phyloP scores from a whole-genome alignment of 2,797 vertebrate genomes.

The Erpetoichthys calabaricus region DNA sequence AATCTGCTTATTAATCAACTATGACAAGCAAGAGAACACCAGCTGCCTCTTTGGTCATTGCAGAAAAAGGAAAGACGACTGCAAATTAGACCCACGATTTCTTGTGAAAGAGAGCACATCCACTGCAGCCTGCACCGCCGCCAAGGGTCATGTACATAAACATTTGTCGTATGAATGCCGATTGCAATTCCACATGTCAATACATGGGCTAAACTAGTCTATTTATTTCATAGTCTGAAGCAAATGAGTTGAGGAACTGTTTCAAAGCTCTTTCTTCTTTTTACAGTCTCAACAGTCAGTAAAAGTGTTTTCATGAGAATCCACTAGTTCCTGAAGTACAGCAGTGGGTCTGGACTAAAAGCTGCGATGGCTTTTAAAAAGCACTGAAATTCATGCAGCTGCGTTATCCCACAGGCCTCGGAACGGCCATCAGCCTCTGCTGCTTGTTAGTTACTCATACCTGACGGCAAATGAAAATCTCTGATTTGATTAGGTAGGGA shows the following conservation, averaged over 20 bases:
- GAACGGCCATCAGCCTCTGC: background rate
- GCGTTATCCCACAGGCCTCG: background rate
- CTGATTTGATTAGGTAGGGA: too few relatives aligned
- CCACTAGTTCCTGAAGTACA: constrained; percentile 4
- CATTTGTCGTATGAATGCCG: too few relatives aligned
- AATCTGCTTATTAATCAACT: too few relatives aligned
- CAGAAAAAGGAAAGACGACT: too few relatives aligned
- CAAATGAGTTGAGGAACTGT: background rate
- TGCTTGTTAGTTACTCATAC: constrained; percentile 3
- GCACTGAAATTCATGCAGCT: background rate
- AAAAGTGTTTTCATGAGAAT: background rate
- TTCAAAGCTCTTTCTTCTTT: background rate
- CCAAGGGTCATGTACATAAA: too few relatives aligned
- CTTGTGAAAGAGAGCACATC: too few relatives aligned
- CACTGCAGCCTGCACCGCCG: too few relatives aligned
- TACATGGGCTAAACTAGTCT: background rate
- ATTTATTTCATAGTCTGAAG: background rate
- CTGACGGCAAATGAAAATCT: constrained; percentile 4
- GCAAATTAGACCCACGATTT: too few relatives aligned
- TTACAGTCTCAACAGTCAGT: background rate
- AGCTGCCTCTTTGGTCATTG: too few relatives aligned
- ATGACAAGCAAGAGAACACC: too few relatives aligned
- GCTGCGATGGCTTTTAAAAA: background rate
- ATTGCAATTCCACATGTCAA: too few relatives aligned
- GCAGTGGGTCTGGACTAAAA: constrained; percentile 3